Conservation (phyloP, 1,140 invertebrate genomes). For the Bactericera cockerelli region DNA sequence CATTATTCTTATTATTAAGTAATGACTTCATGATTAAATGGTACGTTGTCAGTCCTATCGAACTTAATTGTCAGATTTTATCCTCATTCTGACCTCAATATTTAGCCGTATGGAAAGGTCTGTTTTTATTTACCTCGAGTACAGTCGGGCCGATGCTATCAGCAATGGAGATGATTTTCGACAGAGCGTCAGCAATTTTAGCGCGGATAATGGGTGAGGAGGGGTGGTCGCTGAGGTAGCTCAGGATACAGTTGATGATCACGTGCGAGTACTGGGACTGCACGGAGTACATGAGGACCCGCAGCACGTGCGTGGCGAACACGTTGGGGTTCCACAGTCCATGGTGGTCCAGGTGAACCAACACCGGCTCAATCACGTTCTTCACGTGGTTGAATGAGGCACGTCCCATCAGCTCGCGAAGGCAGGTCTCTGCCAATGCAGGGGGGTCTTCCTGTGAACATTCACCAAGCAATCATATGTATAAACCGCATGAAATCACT, state of each 20-base stretch:
- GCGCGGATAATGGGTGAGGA: slow-evolving; percentile 71
- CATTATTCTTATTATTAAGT: no score
- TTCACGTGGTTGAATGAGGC: slow-evolving; percentile 89
- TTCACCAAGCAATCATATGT: no score
- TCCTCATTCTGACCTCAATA: no score
- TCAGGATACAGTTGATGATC: slow-evolving; percentile 89
- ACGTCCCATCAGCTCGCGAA: slow-evolving; percentile 83
- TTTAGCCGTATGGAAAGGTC: no score
- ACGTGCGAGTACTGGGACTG: slow-evolving; percentile 94
- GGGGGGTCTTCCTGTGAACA: slow-evolving; percentile 58
- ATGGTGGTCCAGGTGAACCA: slow-evolving; percentile 91
- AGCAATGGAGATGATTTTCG: slow-evolving; percentile 91
- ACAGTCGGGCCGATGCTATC: slow-evolving; percentile 68
- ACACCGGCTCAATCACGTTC: slow-evolving; percentile 70
- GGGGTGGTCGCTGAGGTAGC: slow-evolving; percentile 70
- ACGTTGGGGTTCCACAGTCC: slow-evolving; percentile 89
- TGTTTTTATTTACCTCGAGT: neutral
- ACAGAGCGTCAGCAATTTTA: slow-evolving; percentile 85
- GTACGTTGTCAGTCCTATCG: no score
- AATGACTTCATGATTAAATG: no score
- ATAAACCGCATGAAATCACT: no score
- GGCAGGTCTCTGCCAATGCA: slow-evolving; percentile 79
- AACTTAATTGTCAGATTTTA: no score
- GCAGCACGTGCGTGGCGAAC: slow-evolving; percentile 90
- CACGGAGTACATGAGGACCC: slow-evolving; percentile 97